Conservation (phyloP, 2,888 invertebrate species). For the Ctena decussata region DNA sequence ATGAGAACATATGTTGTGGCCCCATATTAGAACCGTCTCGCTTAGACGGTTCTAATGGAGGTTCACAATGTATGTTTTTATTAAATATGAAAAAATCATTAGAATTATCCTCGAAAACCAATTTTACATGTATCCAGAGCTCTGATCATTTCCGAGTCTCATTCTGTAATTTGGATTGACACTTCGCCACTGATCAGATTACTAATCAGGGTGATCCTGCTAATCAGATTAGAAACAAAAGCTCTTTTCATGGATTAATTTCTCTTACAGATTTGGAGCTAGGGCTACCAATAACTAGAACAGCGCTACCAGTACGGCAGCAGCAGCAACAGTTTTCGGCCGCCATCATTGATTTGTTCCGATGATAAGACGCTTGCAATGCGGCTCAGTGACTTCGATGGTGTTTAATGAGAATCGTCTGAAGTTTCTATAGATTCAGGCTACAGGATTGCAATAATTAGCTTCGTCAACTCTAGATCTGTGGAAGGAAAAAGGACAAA, state of each 20-base stretch:
- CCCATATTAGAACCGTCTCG: no score
- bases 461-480: no score
- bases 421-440: neutral
- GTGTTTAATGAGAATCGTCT: neutral
- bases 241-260: neutral
- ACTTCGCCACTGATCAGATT: neutral
- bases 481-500: no score
- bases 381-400: neutral
- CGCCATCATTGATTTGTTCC: neutral
- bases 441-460: neutral
- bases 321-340: neutral
- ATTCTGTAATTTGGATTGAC: neutral
- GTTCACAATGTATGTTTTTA: no score
- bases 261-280: neutral
- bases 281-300: neutral
- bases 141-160: no score
- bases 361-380: neutral
- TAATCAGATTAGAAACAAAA: neutral
- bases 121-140: no score
- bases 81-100: no score
- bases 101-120: no score
- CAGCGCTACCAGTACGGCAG: no score
- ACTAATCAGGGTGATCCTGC: neutral
- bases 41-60: no score
- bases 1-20: no score